Base-by-base conservation (phyloP, 2,888 invertebrate genomes). In the Epistrophe grossulariae region DNA sequence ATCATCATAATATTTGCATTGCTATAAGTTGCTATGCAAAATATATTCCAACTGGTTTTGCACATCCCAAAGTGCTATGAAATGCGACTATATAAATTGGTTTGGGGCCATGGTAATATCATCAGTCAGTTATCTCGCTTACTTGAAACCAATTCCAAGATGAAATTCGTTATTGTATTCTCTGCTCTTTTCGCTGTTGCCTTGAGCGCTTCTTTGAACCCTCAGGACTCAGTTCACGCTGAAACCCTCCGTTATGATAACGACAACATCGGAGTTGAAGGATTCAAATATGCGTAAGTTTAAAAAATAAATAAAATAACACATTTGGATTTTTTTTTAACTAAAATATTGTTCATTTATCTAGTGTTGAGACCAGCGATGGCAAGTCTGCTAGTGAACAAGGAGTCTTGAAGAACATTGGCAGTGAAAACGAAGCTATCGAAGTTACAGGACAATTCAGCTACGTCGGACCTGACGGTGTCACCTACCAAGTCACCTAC, bases 241-340 rank as follows among this genome's bases (percentile, higher is more conserved):
- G 93, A 94, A 89, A 93, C 95, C 84, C 80, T 95, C 55, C 94
- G 94, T 84, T 94, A 94, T 88, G 94, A 93, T 31, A 93, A 93
- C n/a, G 92, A 93, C 71, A 93, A 94, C 79, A 94, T 94, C 28
- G 94, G 93, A 68, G 90, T 93, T 88, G 94, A 94, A 89, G 94
- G 94, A 90, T 95, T 94, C 90, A 92, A 93, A 76, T 95, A 94
- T 89, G 92, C 91, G 95, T 95, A 93, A 94, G 94, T 93, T 17
- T 0, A 17, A 4, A n/a, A 45, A 45, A 13, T n/a, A 1, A 43
- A 45, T 2, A 2, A 45, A 7, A 45, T n/a, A n/a, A 8, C 45
- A 1, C 43, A n/a, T 13, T 8, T 43, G 43, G 15, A 5, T 5
- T 15, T 4, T 31, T 48, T 31, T 8, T 0, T 35, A 35, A 35